These are phyloP conservation scores for Chesias legatella DNA, from an alignment of 2,888 invertebrate species.

Conservation along the genomic window DNA sequence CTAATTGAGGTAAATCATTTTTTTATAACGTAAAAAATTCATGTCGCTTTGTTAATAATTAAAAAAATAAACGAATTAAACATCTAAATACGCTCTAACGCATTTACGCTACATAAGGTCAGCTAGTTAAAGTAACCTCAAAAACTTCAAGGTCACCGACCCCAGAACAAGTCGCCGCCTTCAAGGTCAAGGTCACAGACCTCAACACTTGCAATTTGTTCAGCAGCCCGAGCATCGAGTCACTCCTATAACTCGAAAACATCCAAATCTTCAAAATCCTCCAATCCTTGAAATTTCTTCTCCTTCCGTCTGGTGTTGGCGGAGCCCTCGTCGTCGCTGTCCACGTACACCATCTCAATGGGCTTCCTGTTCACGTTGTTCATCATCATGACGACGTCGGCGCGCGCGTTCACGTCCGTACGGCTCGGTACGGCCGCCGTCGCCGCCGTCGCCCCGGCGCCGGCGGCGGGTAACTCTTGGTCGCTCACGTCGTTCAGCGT, in stretches of 20 bases:
- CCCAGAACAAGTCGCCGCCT: no score
- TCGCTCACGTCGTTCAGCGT: neutral
- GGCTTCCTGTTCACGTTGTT: conserved; percentile 3
- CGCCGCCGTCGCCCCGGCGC: neutral
- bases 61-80: no score
- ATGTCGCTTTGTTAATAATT: no score
- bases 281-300: conserved; percentile 8
- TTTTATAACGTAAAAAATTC: no score
- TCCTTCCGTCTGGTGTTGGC: neutral
- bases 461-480: neutral
- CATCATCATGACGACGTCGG: conserved; percentile 2
- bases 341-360: conserved; percentile 14
- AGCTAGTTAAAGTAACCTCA: no score
- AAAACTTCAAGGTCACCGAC: no score
- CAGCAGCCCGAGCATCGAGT: no score
- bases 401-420: conserved; percentile 7
- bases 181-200: no score
- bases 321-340: conserved; percentile 10
- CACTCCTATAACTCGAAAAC: conserved; percentile 10
- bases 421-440: neutral
- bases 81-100: no score
- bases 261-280: conserved; percentile 7
- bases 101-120: no score
- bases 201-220: no score
- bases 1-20: no score